Evolutionary conservation across 1,140 invertebrate species (phyloP).

Genomic region (Trissolcus basalis): DNA sequence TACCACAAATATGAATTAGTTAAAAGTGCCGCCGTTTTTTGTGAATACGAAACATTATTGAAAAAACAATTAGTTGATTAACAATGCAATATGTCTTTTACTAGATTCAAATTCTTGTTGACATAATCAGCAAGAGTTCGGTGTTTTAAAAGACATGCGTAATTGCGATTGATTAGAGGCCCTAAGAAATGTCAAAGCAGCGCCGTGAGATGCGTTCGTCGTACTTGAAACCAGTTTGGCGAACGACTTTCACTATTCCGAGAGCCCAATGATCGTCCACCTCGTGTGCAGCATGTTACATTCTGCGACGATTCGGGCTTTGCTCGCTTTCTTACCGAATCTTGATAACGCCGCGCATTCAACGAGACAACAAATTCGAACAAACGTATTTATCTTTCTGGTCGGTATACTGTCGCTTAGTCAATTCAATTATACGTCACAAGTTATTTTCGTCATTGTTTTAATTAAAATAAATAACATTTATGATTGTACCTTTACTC

Average conservation of each 20-base stretch:
- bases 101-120: slow-evolving; percentile 14
- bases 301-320: slow-evolving; percentile 30
- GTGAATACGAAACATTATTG: no score
- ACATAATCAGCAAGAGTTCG: slow-evolving; percentile 39
- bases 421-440: no score
- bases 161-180: slow-evolving; percentile 35
- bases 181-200: slow-evolving; percentile 33
- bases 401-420: no score
- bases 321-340: slow-evolving; percentile 41
- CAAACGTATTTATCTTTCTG: slow-evolving; percentile 20
- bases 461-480: no score
- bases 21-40: no score
- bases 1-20: no score
- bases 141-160: slow-evolving; percentile 30
- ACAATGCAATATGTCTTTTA: slow-evolving; percentile 23
- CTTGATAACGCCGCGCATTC: slow-evolving; percentile 18
- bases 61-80: no score
- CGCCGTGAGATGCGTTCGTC: slow-evolving; percentile 30
- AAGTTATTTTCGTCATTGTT: no score
- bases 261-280: slow-evolving; percentile 38
- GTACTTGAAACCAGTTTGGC: slow-evolving; percentile 53
- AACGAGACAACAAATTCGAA: slow-evolving; percentile 32
- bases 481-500: no score
- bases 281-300: slow-evolving; percentile 36
- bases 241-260: slow-evolving; percentile 51